Evolutionary conservation across 2,113 vertebrate species (phyloP).

Genomic region (Electrona antarctica): DNA sequence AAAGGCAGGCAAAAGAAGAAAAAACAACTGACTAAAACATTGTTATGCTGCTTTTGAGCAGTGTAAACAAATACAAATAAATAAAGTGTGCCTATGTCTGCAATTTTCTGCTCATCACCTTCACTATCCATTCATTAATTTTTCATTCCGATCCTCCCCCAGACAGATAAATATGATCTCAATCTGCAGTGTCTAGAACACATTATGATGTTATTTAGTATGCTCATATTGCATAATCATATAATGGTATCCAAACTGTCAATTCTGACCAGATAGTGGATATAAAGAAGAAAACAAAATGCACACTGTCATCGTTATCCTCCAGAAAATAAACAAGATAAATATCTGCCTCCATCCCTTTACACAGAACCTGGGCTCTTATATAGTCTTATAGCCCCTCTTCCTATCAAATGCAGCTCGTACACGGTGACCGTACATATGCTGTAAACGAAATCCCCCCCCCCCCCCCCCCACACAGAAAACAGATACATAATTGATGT

Average conservation of each 20-base stretch:
- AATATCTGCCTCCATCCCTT: constrained; percentile 1
- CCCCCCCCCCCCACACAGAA: constrained; percentile 48
- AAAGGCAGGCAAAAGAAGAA: not conserved
- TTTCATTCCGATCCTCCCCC: constrained; percentile 1
- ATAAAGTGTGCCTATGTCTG: not conserved
- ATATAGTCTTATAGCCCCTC: constrained; percentile 30
- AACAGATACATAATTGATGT: constrained; percentile 75
- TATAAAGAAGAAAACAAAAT: not conserved
- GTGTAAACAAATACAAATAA: not conserved
- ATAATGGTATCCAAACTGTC: not conserved
- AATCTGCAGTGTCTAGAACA: constrained; percentile 9
- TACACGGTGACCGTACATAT: constrained; percentile 22
- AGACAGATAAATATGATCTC: constrained; percentile 17
- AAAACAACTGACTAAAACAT: no score
- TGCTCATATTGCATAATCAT: constrained; percentile 17
- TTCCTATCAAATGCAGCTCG: constrained; percentile 23
- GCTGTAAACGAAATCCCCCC: constrained; percentile 46
- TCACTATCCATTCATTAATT: not conserved
- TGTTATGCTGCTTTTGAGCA: not conserved
- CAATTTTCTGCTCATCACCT: not conserved
- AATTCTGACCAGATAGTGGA: not conserved
- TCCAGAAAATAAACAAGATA: constrained; percentile 9
- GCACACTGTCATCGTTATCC: not conserved
- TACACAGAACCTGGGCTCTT: constrained; percentile 9
- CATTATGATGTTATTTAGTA: not conserved